phyloP scores from a whole-genome alignment of 2,888 invertebrate species.

The Andricus quercusramuli region DNA sequence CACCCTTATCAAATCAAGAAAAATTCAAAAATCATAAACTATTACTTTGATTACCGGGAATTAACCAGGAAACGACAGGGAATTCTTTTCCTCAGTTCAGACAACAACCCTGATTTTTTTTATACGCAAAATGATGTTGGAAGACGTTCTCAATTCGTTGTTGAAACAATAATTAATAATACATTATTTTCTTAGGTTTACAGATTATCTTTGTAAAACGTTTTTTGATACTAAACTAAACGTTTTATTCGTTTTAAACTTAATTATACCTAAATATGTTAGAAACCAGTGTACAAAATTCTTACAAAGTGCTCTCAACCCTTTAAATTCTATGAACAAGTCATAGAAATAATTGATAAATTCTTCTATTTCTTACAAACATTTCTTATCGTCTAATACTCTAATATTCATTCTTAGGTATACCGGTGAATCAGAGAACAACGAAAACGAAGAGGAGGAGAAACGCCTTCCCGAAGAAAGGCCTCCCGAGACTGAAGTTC shows the following conservation, averaged over 20 bases:
- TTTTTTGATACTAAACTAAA: background rate
- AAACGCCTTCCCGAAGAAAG: background rate
- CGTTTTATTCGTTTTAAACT: background rate
- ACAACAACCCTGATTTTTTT: too few relatives aligned
- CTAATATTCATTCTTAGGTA: background rate
- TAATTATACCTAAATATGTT: background rate
- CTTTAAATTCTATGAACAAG: background rate
- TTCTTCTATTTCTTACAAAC: background rate
- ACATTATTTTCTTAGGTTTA: background rate
- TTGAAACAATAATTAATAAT: background rate
- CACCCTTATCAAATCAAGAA: too few relatives aligned
- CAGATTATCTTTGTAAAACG: background rate
- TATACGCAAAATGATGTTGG: too few relatives aligned
- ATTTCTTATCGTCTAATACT: background rate
- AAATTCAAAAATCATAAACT: too few relatives aligned
- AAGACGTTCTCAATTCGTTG: too few relatives aligned
- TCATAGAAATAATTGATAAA: background rate
- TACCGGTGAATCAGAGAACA: slow-evolving; percentile 45
- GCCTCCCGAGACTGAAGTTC: background rate
- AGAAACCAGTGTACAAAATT: background rate
- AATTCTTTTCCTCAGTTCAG: too few relatives aligned
- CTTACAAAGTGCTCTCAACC: background rate
- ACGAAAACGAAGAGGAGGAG: slow-evolving; percentile 18
- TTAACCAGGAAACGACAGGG: too few relatives aligned
- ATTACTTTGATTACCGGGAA: too few relatives aligned